phyloP scores from a whole-genome alignment of 2,888 invertebrate genomes.

The Cryptocheilus praepositus region DNA sequence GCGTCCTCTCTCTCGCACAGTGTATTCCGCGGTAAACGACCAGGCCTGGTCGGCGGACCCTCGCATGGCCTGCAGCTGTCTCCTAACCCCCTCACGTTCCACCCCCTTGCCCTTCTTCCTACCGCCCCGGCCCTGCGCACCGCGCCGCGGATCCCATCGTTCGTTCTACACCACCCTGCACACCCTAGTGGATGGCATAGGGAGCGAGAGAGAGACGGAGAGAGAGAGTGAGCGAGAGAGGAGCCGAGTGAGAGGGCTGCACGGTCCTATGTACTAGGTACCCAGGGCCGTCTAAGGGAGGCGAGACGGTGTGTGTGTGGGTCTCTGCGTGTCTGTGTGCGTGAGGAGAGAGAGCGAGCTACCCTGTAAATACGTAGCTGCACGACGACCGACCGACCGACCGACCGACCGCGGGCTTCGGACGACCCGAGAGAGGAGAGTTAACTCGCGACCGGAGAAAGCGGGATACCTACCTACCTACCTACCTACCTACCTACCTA shows the following conservation, averaged over 20 bases:
- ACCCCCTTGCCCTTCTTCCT: slow-evolving; percentile 29
- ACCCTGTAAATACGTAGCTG: slow-evolving; percentile 68
- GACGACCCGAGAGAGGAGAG: slow-evolving; percentile 48
- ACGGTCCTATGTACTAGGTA: slow-evolving; percentile 61
- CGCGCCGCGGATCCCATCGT: slow-evolving; percentile 27
- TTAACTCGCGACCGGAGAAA: slow-evolving; percentile 58
- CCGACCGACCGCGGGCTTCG: slow-evolving; percentile 48
- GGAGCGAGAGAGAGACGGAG: slow-evolving; percentile 30
- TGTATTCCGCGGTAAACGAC: slow-evolving; percentile 64
- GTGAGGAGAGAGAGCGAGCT: slow-evolving; percentile 43
- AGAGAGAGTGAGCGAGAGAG: slow-evolving; percentile 11
- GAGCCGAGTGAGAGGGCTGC: slow-evolving; percentile 24
- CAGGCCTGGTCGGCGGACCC: slow-evolving; percentile 66
- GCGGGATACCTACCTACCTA: slow-evolving; percentile 40
- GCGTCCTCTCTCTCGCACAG: slow-evolving; percentile 23
- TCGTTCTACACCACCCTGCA: slow-evolving; percentile 48
- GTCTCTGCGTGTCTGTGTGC: background rate
- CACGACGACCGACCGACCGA: slow-evolving; percentile 37
- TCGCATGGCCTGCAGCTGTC: slow-evolving; percentile 72
- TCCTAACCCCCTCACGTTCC: slow-evolving; percentile 56
- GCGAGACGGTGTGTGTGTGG: slow-evolving; percentile 14
- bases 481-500: slow-evolving; percentile 33
- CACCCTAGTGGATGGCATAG: slow-evolving; percentile 33
- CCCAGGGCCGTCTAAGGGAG: slow-evolving; percentile 33
- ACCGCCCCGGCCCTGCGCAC: slow-evolving; percentile 17